Conservation (phyloP, 2,888 invertebrate species). For the Tenthredo amoena region DNA sequence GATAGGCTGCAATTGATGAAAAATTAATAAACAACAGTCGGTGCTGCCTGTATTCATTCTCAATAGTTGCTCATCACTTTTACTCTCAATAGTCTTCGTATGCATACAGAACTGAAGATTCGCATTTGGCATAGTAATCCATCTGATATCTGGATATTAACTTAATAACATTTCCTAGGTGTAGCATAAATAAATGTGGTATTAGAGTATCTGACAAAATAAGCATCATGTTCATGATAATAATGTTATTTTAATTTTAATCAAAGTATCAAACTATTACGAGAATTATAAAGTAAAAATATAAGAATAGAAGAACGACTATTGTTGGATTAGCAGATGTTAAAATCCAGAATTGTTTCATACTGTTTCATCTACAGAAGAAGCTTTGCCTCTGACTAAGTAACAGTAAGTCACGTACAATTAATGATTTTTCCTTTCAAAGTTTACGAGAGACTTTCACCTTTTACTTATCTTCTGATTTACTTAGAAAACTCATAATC, state of each 20-base stretch:
- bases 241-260: conserved; percentile 41
- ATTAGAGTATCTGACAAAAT: conserved; percentile 41
- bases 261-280: conserved; percentile 11
- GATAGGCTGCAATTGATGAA: neutral
- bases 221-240: conserved; percentile 31
- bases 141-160: conserved; percentile 31
- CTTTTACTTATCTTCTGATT: neutral
- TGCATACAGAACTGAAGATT: conserved; percentile 18
- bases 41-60: neutral
- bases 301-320: conserved; percentile 17
- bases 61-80: conserved; percentile 15
- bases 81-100: conserved; percentile 37
- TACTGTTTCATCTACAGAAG: neutral
- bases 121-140: conserved; percentile 25
- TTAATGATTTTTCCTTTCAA: neutral
- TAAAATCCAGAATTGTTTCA: conserved; percentile 15
- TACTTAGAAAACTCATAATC: conserved; percentile 30
- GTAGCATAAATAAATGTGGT: conserved; percentile 37
- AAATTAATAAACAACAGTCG: neutral
- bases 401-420: neutral
- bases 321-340: conserved; percentile 41
- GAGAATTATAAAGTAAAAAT: conserved; percentile 2
- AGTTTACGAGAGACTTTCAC: neutral
- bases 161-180: conserved; percentile 40
- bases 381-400: neutral